Base-by-base conservation (phyloP, 2,888 invertebrate species). In the Eledona agricola region DNA sequence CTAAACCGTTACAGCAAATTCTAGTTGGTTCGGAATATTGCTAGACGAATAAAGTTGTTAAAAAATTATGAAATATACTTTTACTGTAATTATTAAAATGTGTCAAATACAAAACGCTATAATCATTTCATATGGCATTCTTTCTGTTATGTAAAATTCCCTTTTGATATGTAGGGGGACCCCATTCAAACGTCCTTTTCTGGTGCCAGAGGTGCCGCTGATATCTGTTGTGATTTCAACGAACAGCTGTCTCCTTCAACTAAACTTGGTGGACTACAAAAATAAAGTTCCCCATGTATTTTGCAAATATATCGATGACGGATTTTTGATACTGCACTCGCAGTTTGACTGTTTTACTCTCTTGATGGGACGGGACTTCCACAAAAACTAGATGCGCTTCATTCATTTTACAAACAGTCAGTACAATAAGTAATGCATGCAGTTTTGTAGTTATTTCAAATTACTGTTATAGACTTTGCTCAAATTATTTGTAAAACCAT, bases 71-170 rank as follows among this genome's bases (percentile, higher is more conserved):
- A 59, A 60, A 61, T 58, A 63, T 65, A 35, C 37, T 57, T 57
- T 47, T 55, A 63, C 59, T 58, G 61, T 63, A 62, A 67, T 67
- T 66, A 64, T 67, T 65, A 70, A 67, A 69, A 64, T 63, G 60
- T 64, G 61, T 66, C 65, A 46, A 66, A 67, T 71, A 72, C 64
- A 72, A 71, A 72, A 73, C 69, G 71, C 69, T 70, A 65, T 68
- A 63, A 59, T 62, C 63, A 61, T 63, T 65, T 63, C 59, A 52
- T 65, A 67, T 69, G 67, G 67, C 70, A 70, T 69, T 67, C 66
- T 63, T 65, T 67, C 70, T 61, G 38, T 57, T 63, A 64, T 66
- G 55, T 60, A 65, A 66, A 64, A 61, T 65, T 70, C 67, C 65
- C 65, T 56, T 64, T 62, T 73, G 73, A 74, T 73, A 74, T 73